Conservation (phyloP, 2,113 vertebrate species). For the Dissostichus mawsoni region DNA sequence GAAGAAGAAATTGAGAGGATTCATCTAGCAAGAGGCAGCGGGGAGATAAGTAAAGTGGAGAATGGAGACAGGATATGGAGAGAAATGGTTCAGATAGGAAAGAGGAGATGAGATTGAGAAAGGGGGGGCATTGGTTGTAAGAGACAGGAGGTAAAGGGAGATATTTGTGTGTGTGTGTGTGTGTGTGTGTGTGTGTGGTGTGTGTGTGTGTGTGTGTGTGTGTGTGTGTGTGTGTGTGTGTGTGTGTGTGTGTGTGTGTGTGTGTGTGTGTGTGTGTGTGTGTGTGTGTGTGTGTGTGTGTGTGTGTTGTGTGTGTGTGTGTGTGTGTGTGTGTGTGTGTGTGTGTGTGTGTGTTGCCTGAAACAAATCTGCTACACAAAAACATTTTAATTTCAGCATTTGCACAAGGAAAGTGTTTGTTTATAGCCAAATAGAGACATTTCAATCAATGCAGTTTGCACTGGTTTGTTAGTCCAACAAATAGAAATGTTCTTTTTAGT, state of each 20-base stretch:
- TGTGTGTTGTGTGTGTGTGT: neutral
- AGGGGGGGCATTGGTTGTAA: neutral
- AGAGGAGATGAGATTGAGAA: constrained; percentile 16
- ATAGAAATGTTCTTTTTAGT: neutral
- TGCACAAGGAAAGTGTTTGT: neutral
- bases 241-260: neutral
- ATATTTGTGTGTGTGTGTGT: constrained; percentile 21
- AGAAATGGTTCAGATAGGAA: constrained; percentile 53
- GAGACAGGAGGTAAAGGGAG: constrained; percentile 12
- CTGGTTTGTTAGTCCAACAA: neutral
- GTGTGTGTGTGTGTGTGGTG: neutral
- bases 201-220: neutral
- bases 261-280: neutral
- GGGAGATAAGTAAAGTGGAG: constrained; percentile 54
- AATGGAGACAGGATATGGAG: constrained; percentile 45
- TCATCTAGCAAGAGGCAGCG: constrained; percentile 60
- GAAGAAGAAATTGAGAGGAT: constrained; percentile 46
- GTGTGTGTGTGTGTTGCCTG: neutral
- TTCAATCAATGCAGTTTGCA: neutral
- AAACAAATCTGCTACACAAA: neutral
- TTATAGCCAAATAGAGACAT: neutral
- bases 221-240: neutral
- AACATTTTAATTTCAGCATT: neutral
- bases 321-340: neutral
- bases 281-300: neutral